A percentile compares a stretch with the other conserved stretches of the same genome.
Evolutionary conservation across 2,888 invertebrate genomes (phyloP).

Genomic region (Drosophila eohydei): DNA sequence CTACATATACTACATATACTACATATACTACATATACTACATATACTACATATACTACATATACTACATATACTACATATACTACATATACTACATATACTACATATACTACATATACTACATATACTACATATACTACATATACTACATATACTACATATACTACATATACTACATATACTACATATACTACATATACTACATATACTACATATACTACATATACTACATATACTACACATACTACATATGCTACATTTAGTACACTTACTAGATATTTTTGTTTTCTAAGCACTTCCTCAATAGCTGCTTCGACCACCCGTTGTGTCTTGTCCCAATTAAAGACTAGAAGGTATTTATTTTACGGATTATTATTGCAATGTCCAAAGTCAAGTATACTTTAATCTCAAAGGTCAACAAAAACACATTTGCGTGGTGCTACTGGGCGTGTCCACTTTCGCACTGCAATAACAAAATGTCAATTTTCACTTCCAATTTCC

Average conservation of each 20-base stretch:
- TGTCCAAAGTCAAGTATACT: conserved; percentile 1
- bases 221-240: not conserved
- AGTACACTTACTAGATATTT: not conserved
- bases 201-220: too few species aligned
- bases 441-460: conserved; percentile 45
- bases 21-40: too few species aligned
- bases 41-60: too few species aligned
- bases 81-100: too few species aligned
- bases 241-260: not conserved
- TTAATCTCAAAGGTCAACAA: conserved; percentile 40
- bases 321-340: not conserved
- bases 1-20: too few species aligned
- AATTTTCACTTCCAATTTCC: conserved; percentile 12
- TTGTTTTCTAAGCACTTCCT: too few species aligned
- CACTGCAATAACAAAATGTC: conserved; percentile 35
- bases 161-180: too few species aligned
- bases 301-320: conserved; percentile 3
- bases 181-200: too few species aligned
- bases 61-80: too few species aligned
- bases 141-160: too few species aligned
- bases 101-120: too few species aligned
- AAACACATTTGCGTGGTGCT: conserved; percentile 28
- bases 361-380: conserved; percentile 1
- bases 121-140: too few species aligned
- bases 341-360: conserved; percentile 16